Percentiles rank a stretch among this genome's conserved stretches.
These are phyloP conservation scores for Larimichthys crocea DNA, from an alignment of 2,113 vertebrate species.

Conservation along the genomic window DNA sequence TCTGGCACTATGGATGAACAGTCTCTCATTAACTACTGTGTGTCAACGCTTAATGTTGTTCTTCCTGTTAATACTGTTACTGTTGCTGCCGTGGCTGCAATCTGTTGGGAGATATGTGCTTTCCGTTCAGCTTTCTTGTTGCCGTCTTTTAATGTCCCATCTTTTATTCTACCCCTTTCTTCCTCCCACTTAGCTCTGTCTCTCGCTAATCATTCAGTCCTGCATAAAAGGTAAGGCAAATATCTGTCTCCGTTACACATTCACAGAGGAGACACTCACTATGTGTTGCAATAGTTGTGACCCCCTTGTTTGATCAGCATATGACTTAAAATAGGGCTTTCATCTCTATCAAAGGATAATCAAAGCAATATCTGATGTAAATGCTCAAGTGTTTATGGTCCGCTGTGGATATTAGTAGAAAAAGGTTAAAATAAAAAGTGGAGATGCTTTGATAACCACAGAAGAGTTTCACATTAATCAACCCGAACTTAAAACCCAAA, in stretches of 20 bases:
- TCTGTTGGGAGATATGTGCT: slow-evolving; percentile 69
- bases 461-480: slow-evolving; percentile 39
- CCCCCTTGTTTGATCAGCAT: slow-evolving; percentile 15
- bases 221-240: slow-evolving; percentile 80
- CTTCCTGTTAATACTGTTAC: slow-evolving; percentile 53
- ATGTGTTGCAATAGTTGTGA: slow-evolving; percentile 33
- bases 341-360: slow-evolving; percentile 4
- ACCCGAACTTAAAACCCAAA: slow-evolving; percentile 16
- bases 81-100: slow-evolving; percentile 37
- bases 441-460: slow-evolving; percentile 80
- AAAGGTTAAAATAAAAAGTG: slow-evolving; percentile 53
- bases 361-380: slow-evolving; percentile 15
- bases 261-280: slow-evolving; percentile 51
- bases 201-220: slow-evolving; percentile 64
- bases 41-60: slow-evolving; percentile 47
- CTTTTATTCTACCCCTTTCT: not conserved
- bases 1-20: slow-evolving; percentile 61
- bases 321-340: slow-evolving; percentile 33
- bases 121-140: slow-evolving; percentile 49
- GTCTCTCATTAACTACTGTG: slow-evolving; percentile 51
- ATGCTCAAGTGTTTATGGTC: slow-evolving; percentile 44
- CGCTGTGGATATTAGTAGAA: slow-evolving; percentile 59
- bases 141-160: slow-evolving; percentile 32
- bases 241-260: slow-evolving; percentile 72
- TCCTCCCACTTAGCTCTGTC: slow-evolving; percentile 6